A percentile compares a stretch with the other conserved stretches of the same genome.
phyloP scores from a whole-genome alignment of 2,797 vertebrate species.

The Percopsis omiscomaycus region DNA sequence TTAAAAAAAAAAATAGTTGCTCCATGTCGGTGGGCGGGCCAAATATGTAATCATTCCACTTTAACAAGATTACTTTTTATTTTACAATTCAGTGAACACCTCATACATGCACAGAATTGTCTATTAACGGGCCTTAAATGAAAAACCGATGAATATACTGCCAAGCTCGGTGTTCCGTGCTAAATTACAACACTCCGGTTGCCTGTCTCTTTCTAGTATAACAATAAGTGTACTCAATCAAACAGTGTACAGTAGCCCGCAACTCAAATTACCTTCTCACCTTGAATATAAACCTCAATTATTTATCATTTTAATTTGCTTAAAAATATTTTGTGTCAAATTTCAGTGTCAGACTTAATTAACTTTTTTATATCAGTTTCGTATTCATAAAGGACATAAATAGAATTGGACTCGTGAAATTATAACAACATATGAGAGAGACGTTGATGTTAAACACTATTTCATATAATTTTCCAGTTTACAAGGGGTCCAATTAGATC shows the following conservation, averaged over 20 bases:
- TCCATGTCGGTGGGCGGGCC: no score
- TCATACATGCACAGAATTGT: slow-evolving; percentile 46
- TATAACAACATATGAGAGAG: no score
- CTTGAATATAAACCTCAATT: slow-evolving; percentile 64
- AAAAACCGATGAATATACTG: slow-evolving; percentile 34
- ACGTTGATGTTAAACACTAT: no score
- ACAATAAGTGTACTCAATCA: slow-evolving; percentile 69
- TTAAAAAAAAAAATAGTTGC: not conserved
- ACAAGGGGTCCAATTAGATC: no score
- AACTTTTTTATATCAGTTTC: slow-evolving; percentile 57
- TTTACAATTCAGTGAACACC: no score
- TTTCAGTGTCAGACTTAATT: slow-evolving; percentile 45
- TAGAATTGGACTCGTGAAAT: no score
- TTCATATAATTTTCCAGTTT: no score
- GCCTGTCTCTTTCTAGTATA: slow-evolving; percentile 65
- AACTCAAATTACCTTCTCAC: slow-evolving; percentile 71
- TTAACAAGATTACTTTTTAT: no score
- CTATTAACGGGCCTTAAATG: slow-evolving; percentile 48
- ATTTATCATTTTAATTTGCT: slow-evolving; percentile 74
- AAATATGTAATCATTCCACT: no score
- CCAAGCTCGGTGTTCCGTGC: slow-evolving; percentile 46
- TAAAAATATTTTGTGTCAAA: slow-evolving; percentile 68
- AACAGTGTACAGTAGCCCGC: slow-evolving; percentile 29
- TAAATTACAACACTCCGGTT: slow-evolving; percentile 67
- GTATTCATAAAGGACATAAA: slow-evolving; percentile 22